Evolutionary conservation across 2,888 invertebrate species (phyloP), one percentile per base, ranked within the genome.

Genomic region (Drosophila buzzatii): DNA sequence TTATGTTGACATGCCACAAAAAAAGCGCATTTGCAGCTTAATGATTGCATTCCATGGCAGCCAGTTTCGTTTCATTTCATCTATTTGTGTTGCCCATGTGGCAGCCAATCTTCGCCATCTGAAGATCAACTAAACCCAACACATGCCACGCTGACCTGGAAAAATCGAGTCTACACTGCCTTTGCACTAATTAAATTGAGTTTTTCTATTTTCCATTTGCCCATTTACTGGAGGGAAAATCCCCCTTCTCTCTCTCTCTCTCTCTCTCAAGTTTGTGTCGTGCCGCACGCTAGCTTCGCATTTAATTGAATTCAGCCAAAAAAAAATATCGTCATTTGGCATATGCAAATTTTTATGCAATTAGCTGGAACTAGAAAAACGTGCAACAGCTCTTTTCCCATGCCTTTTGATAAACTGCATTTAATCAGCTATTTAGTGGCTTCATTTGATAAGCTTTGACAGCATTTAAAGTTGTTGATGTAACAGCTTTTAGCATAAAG

Each of bases 301-400:
- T 60, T 75, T 78, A 68, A 69, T 72, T 72, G 72, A 82, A 72
- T 76, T 70, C 65, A 64, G 66, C 47, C 63, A 52, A 66, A 66
- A 47, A 47, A 2, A 47, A 47, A 71, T 70, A 65, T 33, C 65
- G 60, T 67, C 56, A 64, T 60, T 69, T 63, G 73, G 61, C 66
- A 65, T 81, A 86, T 86, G 86, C 81, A 81, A 86, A 86, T 87
- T 79, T 51, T 77, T 66, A 81, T 81, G 79, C 81, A 83, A 81
- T 81, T 82, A 77, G 65, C 45, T 55, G 41, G 5, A 23, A 23
- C 70, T 41, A 59, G 47, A 47, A 70, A 76, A 77, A 77, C 74
- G 74, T 77, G 77, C 64, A 70, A 44, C 62, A 33, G 61, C 5
- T 23, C 20, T 39, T 77, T 77, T 68, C 61, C 41, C 47, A 60